phyloP scores from a whole-genome alignment of 2,888 invertebrate species.

The Pammene fasciana region DNA sequence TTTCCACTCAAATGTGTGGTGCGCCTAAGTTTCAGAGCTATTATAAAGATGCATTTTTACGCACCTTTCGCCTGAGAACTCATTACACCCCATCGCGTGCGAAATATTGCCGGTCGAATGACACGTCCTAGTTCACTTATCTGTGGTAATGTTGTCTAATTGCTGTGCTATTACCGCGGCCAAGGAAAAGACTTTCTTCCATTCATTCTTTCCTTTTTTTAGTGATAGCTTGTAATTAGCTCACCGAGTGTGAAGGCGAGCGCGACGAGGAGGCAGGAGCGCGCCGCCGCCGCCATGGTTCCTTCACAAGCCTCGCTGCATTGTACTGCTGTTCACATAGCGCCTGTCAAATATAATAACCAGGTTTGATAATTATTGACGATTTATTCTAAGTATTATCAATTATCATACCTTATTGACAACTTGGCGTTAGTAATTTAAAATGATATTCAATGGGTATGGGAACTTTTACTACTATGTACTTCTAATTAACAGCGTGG shows the following conservation, averaged over 20 bases:
- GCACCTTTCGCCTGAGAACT: constrained; percentile 1
- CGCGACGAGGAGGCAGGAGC: constrained; percentile 24
- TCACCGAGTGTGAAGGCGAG: constrained; percentile 25
- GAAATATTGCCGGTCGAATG: constrained; percentile 13
- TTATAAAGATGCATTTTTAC: too few species aligned
- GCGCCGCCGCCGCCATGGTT: constrained; percentile 18
- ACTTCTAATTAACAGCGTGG: too few species aligned
- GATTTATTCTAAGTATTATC: background rate
- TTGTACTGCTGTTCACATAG: constrained; percentile 18
- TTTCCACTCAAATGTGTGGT: too few species aligned
- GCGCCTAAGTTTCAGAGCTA: too few species aligned
- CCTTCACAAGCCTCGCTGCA: constrained; percentile 21
- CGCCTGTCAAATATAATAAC: constrained; percentile 7
- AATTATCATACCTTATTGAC: too few species aligned
- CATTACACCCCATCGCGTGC: constrained; percentile 2
- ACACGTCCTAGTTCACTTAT: constrained; percentile 21
- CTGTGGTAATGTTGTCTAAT: background rate
- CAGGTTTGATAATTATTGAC: background rate
- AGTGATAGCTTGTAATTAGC: constrained; percentile 2
- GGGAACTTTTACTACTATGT: too few species aligned
- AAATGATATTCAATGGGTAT: too few species aligned
- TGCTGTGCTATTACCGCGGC: constrained; percentile 1
- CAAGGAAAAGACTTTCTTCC: constrained; percentile 4
- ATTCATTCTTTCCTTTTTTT: constrained; percentile 3
- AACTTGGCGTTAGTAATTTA: too few species aligned